Base-by-base conservation (phyloP, 2,797 vertebrate genomes). In the Molossus molossus region DNA sequence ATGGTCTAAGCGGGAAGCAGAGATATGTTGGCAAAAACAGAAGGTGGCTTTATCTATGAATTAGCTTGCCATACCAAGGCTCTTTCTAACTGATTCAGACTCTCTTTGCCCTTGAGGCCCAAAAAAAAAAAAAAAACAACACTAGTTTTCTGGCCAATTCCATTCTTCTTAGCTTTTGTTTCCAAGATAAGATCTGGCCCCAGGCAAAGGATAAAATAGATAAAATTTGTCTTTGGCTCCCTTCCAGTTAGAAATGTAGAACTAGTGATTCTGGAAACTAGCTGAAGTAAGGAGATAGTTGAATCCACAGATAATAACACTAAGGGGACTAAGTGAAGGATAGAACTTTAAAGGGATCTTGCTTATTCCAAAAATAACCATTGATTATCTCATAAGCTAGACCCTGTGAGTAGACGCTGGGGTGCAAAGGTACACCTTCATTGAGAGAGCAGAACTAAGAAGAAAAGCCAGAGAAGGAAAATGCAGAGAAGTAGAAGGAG, bases 81-180 rank as follows among this genome's bases (percentile, higher is more conserved):
- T 94, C 82, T 84, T 95, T 84, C 69, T 77, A 76, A 33, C 86
- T 93, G 77, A 96, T 86, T 94, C 62, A 83, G 77, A 73, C 27
- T 73, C 25, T 55, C 87, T 91, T 27, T 94, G 90, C 92, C n/a
- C n/a, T n/a, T n/a, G n/a, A n/a, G n/a, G n/a, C n/a, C n/a, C n/a
- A n/a, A n/a, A n/a, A n/a, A n/a, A n/a, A 33, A 33, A 33, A 33
- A 3, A 33, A 33, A 33, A 33, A 33, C 33, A 25, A 67, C 40
- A 17, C 60, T 93, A 84, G 64, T 62, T 94, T 96, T 95, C 89
- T 94, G 79, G 60, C 86, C 91, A 89, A 17, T 82, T 95, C 84
- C 60, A 87, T 91, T 94, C 60, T 97, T 85, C 75, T 94, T 40
- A 60, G 81, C n/a, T 86, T 94, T 96, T 91, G 73, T 95, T 97